Evolutionary conservation across 2,113 vertebrate genomes (phyloP).

Genomic region (Dasyprocta punctata): DNA sequence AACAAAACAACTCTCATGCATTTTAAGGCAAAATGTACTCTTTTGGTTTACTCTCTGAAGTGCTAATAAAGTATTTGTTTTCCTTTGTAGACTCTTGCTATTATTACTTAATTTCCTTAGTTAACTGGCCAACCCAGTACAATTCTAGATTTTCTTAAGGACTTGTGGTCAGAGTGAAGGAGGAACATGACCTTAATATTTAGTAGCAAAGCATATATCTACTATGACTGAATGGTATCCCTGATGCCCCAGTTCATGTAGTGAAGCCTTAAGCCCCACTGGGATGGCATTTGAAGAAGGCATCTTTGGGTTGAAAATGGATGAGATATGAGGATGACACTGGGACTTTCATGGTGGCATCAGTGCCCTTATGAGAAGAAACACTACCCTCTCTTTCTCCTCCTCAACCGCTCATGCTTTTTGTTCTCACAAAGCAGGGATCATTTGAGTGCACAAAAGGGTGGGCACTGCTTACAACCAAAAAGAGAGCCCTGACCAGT

Average conservation of each 20-base stretch:
- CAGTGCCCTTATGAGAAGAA: neutral
- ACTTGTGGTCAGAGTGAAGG: neutral
- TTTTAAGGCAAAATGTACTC: neutral
- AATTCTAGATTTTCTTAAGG: neutral
- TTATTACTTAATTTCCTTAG: neutral
- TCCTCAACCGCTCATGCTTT: no score
- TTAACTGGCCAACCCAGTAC: neutral
- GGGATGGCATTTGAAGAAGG: neutral
- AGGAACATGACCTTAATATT: neutral
- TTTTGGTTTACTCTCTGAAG: neutral
- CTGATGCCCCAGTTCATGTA: neutral
- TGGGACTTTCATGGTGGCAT: rapidly evolving
- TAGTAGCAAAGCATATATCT: neutral
- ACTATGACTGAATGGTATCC: neutral
- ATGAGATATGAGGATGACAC: no score
- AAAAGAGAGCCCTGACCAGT: neutral
- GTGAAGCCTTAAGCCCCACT: rapidly evolving
- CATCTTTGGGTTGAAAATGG: neutral
- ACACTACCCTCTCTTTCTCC: rapidly evolving
- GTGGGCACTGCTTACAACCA: rapidly evolving
- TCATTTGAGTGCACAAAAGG: neutral
- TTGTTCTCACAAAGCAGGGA: neutral
- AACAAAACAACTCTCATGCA: no score
- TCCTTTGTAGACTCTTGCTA: neutral
- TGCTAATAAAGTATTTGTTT: neutral